These are phyloP conservation scores for Gobius niger DNA, from an alignment of 2,113 vertebrate species.

Conservation along the genomic window DNA sequence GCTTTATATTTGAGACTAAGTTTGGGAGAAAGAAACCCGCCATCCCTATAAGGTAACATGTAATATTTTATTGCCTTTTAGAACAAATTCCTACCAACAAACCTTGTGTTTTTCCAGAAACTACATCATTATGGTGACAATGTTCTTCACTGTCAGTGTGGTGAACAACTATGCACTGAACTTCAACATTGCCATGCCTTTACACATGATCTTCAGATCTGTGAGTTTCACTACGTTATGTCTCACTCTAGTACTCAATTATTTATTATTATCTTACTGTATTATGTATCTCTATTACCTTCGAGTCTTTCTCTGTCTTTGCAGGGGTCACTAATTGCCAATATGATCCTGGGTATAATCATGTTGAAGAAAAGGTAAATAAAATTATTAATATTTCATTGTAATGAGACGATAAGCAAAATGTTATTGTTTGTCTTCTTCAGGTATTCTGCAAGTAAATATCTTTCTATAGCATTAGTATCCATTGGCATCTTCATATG, in stretches of 20 bases:
- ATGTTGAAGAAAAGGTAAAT: slow-evolving; percentile 94
- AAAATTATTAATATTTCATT: not conserved
- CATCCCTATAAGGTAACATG: slow-evolving; percentile 86
- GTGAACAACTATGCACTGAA: slow-evolving; percentile 98
- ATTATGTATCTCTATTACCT: not conserved
- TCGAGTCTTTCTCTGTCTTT: slow-evolving; percentile 16
- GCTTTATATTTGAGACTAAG: slow-evolving; percentile 89
- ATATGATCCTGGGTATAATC: slow-evolving; percentile 92
- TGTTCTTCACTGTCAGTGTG: slow-evolving; percentile 97
- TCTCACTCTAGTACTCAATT: not conserved
- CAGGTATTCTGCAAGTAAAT: slow-evolving; percentile 91
- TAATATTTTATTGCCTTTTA: not conserved
- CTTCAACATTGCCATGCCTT: slow-evolving; percentile 93
- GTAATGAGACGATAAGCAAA: not conserved
- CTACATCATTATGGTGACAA: slow-evolving; percentile 91
- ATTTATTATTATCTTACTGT: not conserved
- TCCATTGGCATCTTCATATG: slow-evolving; percentile 97
- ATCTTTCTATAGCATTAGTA: slow-evolving; percentile 87
- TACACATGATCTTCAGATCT: slow-evolving; percentile 99
- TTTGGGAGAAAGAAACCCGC: slow-evolving; percentile 87
- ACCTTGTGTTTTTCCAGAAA: slow-evolving; percentile 72
- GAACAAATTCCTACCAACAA: not conserved
- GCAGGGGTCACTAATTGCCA: slow-evolving; percentile 96
- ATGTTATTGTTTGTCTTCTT: not conserved
- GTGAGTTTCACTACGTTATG: slow-evolving; percentile 75